Evolutionary conservation across 2,888 invertebrate species (phyloP), one percentile per base, ranked within the genome.

Genomic region (Meliscaeva auricollis): DNA sequence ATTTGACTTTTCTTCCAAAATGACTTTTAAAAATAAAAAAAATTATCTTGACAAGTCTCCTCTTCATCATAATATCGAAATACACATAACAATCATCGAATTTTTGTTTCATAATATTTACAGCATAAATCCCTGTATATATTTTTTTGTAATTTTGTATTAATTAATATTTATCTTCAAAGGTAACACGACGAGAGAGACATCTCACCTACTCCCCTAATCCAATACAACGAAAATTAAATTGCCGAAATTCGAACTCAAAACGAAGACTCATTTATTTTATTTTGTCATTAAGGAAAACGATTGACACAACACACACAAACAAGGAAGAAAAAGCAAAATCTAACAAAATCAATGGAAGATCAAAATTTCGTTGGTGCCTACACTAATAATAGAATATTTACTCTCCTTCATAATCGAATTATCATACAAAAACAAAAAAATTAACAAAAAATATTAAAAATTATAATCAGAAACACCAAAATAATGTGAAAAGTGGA

Each of bases 401-500:
- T 38, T 11, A 9, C 11, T 50, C 15, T 73, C 32, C 17, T 50
- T 13, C 32, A 48, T 15, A 41, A 35, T 70, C 68, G 54, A 77
- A 73, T 17, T 50, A 60, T 48, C 11, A 30, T 17, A 41, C 32
- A 11, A 13, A 56, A 56, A 35, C n/a, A 73, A n/a, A 50, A 77
- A 77, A 15, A 15, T 32, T 44, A 38, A 64, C n/a, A 35, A 72
- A 58, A 26, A 26, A 26, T 26, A 26, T 44, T 44, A 38, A 64
- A 35, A 72, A 58, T 30, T 38, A 50, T 50, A 69, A 77, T 73
- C 62, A 68, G 41, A 81, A 81, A 81, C 85, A 85, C 85, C 85
- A 85, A 85, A 85, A 73, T 66, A 85, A 64, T 80, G 80, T 81
- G 48, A 52, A 81, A 81, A 85, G 76, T 85, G 85, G 84, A 85